Base-by-base conservation (phyloP, 2,113 vertebrate genomes). In the Oreochromis niloticus region DNA sequence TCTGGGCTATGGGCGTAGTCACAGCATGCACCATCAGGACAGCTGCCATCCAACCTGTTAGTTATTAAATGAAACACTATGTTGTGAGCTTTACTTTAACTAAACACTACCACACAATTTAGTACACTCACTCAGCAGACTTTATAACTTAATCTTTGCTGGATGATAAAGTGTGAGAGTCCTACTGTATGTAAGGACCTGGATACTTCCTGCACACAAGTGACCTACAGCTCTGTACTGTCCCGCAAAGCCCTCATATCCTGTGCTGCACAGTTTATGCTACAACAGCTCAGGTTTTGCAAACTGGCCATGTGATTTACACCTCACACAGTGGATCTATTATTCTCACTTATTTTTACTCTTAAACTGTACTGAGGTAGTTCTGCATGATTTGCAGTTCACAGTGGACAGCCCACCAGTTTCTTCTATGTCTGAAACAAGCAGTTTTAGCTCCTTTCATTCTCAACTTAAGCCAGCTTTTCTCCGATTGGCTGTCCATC, bases 1-100 rank as follows among this genome's bases (percentile, higher is more conserved):
- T 98, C 97, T 12, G 93, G 91, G 48, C 98, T 96, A 1, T 99
- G 98, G 81, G 98, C 98, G 41, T 91, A 99, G 93, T 97, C 97
- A 80, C 98, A 99, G 88, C 97, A 97, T 91, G 96, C 96, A 7
- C 98, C 98, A 0, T 99, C 98, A 0, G 97, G 96, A 89, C 98
- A 99, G 82, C 66, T 57, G 1, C 34, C 86, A 6, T 89, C 91
- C 59, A 89, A 83, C 89, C 96, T 97, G 95, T 80, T 80, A 46
- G 71, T 88, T 68, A 91, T 41, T 7, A 79, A 81, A 85, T 16
- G 2, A 30, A 7, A 16, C 17, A 54, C 24, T 50, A 30, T 19
- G 43, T 12, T 30, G 71, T 50, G 43, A 75, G 71, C 43, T 48
- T 75, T 75, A 30, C 2, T 48, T 43, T 46, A 75, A 19, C 24